Evolutionary conservation across 2,797 vertebrate genomes (phyloP), one percentile per base, ranked within the genome.

Genomic region (Melanotaenia maccullochi): DNA sequence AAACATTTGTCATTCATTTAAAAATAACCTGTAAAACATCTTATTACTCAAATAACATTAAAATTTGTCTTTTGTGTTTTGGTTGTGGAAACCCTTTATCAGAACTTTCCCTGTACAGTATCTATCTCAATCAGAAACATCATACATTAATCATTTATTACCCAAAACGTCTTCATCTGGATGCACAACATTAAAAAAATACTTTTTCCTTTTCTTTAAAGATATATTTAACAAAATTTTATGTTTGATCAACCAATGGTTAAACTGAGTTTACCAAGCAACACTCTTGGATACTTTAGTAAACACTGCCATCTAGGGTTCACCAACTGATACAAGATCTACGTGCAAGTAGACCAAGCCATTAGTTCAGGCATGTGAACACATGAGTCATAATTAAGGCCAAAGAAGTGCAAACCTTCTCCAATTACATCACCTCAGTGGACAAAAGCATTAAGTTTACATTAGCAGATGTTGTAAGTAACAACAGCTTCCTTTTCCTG

Each of bases 231-330:
- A 47, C 20, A 20, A 13, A 55, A 70, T 61, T 54, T 58, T 8
- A 16, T 3, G 8, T 55, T 55, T 55, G 25, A 24, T 14, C 12
- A 42, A 16, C 13, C 16, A 44, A n/a, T 47, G 5, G 44, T 47
- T n/a, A 1, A 47, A n/a, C 9, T 47, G 4, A 47, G 44, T 47
- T 47, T n/a, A 9, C 16, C 5, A 28, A 52, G 49, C 12, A 22
- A 25, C 49, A 52, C 22, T 52, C 12, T 5, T 13, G 25, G 12
- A 58, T 72, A 35, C 40, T 52, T 84, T 84, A 78, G 84, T 63
- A 84, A 90, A 93, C 81, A 87, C 88, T 87, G 91, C 92, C 93
- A 86, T 76, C 92, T 88, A 82, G 83, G 87, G 93, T 92, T 24
- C 18, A 5, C 25, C 3, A 0, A 0, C 30, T 47, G 35, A 60